Evolutionary conservation across 2,113 vertebrate genomes (phyloP).

Genomic region (human (Homo sapiens)): DNA sequence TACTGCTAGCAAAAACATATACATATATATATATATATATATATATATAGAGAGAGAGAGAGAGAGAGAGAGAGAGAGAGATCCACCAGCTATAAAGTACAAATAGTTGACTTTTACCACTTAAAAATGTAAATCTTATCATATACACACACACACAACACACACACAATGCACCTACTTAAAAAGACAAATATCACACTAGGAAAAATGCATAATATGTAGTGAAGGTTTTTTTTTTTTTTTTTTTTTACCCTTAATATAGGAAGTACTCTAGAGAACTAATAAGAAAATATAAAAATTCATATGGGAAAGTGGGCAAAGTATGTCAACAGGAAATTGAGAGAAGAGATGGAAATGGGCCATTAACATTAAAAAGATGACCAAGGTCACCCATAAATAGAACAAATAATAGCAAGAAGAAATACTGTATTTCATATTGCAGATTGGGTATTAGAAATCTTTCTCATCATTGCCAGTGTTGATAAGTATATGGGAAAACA

Average conservation of each 20-base stretch:
- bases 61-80: neutral
- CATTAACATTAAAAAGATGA: constrained; percentile 31
- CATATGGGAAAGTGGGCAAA: neutral
- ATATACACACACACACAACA: neutral
- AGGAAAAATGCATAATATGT: neutral
- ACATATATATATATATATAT: neutral
- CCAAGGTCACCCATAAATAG: neutral
- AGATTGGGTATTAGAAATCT: neutral
- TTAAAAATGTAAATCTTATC: constrained; percentile 8
- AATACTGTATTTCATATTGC: neutral
- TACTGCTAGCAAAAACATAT: neutral
- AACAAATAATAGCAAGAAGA: neutral
- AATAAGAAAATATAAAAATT: constrained; percentile 37
- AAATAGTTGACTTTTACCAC: neutral
- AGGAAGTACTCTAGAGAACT: constrained; percentile 1
- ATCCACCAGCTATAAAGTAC: neutral
- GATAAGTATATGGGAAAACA: neutral
- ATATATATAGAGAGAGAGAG: neutral
- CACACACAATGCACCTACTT: neutral
- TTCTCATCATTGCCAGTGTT: constrained; percentile 18
- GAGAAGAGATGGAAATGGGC: neutral
- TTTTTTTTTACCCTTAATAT: neutral
- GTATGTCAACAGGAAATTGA: neutral
- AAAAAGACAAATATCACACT: neutral
- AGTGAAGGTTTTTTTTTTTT: neutral